phyloP scores from a whole-genome alignment of 2,113 vertebrate genomes.

The Podiceps cristatus region DNA sequence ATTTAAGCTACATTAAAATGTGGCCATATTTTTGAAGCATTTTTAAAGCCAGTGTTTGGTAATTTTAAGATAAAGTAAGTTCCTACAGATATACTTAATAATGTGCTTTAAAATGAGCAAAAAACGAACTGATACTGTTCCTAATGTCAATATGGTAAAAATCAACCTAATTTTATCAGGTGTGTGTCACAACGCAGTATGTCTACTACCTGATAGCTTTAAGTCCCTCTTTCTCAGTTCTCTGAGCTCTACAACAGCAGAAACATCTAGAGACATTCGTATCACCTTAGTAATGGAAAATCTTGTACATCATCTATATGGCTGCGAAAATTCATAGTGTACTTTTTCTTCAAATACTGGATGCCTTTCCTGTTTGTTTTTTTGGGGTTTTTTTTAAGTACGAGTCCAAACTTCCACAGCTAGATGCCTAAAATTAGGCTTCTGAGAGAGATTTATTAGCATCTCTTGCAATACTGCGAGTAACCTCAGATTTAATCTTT shows the following conservation, averaged over 20 bases:
- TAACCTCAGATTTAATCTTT: background rate
- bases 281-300: background rate
- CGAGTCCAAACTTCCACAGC: background rate
- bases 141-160: background rate
- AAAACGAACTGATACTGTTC: background rate
- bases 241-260: background rate
- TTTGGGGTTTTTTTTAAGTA: no score
- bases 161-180: background rate
- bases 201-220: background rate
- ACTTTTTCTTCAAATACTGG: background rate
- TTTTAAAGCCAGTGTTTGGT: background rate
- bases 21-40: background rate
- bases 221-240: background rate
- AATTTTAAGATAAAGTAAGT: background rate
- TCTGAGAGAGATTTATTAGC: background rate
- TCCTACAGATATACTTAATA: background rate
- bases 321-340: background rate
- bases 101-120: background rate
- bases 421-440: background rate
- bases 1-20: background rate
- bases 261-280: accelerated
- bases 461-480: background rate
- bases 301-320: background rate
- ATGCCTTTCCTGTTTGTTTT: background rate
- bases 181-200: background rate